phyloP scores from a whole-genome alignment of 2,888 invertebrate genomes.

The Halictus ligatus region DNA sequence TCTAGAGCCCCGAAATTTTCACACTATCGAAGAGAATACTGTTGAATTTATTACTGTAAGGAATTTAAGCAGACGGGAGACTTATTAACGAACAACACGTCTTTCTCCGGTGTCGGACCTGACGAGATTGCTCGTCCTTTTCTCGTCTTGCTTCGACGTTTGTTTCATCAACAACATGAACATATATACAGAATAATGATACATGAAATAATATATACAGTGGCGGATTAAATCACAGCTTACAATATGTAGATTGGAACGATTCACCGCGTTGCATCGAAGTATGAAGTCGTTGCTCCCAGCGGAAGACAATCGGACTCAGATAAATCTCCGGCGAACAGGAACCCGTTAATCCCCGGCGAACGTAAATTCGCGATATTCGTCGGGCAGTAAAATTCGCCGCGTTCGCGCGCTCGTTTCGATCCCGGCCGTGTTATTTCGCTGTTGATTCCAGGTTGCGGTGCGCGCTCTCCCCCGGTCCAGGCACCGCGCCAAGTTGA shows the following conservation, averaged over 20 bases:
- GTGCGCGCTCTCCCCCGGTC: conserved; percentile 21
- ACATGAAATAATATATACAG: too few species aligned
- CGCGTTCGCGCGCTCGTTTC: conserved; percentile 7
- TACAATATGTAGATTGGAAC: neutral
- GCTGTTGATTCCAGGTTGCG: conserved; percentile 42
- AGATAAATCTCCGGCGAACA: neutral
- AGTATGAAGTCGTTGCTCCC: neutral
- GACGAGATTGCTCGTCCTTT: too few species aligned
- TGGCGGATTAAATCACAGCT: too few species aligned
- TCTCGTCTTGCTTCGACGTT: too few species aligned
- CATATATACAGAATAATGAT: too few species aligned
- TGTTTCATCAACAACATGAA: too few species aligned
- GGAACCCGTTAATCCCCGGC: neutral
- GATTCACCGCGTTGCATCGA: neutral
- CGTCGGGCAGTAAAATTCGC: conserved; percentile 26
- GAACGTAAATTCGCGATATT: conserved; percentile 25
- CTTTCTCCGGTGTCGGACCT: too few species aligned
- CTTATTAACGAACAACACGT: too few species aligned
- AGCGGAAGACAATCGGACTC: neutral
- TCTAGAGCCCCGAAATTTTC: too few species aligned
- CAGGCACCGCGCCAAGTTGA: conserved; percentile 39
- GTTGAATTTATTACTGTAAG: too few species aligned
- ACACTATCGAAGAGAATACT: too few species aligned
- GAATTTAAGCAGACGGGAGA: too few species aligned
- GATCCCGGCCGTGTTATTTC: neutral